Conservation (phyloP, 2,888 invertebrate species). For the Stenolophus ochropezus region DNA sequence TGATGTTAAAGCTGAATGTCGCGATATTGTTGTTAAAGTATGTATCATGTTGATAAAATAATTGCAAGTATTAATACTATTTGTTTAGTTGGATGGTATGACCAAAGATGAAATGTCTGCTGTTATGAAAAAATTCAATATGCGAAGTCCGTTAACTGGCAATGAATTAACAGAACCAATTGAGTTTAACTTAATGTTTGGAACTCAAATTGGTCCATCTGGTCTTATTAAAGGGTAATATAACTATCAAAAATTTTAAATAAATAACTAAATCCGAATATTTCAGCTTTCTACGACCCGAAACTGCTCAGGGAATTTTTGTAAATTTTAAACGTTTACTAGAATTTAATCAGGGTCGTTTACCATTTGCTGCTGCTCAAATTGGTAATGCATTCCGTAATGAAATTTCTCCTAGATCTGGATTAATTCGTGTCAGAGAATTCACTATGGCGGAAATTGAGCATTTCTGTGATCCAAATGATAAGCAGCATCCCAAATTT, state of each 20-base stretch:
- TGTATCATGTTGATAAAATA: constrained; percentile 58
- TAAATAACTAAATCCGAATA: constrained; percentile 8
- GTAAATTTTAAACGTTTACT: constrained; percentile 98
- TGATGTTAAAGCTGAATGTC: constrained; percentile 83
- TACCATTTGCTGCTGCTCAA: constrained; percentile 99
- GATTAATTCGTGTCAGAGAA: constrained; percentile 95
- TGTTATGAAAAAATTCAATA: constrained; percentile 89
- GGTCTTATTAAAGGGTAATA: constrained; percentile 90
- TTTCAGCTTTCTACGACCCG: constrained; percentile 90
- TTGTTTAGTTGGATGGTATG: constrained; percentile 88
- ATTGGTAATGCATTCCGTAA: constrained; percentile 99
- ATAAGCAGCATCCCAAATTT: constrained; percentile 95
- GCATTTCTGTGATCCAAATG: constrained; percentile 96
- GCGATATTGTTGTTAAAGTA: constrained; percentile 85
- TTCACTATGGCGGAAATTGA: constrained; percentile 99
- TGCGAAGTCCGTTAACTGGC: constrained; percentile 96
- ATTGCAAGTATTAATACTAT: constrained; percentile 16
- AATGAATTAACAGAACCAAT: constrained; percentile 97
- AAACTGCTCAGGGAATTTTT: constrained; percentile 99
- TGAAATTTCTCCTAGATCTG: constrained; percentile 98
- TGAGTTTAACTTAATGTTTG: constrained; percentile 99
- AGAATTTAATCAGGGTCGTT: constrained; percentile 96
- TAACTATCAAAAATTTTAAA: constrained; percentile 57
- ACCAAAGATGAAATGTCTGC: constrained; percentile 91
- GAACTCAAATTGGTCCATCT: constrained; percentile 97